Conservation (phyloP, 2,888 invertebrate species). For the Dendrolimus houi region DNA sequence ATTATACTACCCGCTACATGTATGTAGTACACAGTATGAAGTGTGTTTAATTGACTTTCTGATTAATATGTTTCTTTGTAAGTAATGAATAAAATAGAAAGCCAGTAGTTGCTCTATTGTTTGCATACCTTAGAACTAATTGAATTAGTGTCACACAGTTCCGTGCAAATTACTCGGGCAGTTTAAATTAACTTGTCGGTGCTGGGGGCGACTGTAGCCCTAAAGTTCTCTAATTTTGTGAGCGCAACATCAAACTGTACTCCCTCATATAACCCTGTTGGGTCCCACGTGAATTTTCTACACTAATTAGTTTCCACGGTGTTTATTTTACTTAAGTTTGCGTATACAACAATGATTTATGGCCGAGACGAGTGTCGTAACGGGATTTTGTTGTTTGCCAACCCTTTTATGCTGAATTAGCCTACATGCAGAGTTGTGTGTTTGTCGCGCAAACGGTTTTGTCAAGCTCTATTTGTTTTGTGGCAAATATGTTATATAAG, state of each 20-base stretch:
- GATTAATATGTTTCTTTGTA: no score
- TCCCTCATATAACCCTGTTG: conserved; percentile 64
- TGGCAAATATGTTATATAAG: background rate
- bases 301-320: conserved; percentile 69
- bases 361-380: conserved; percentile 34
- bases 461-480: background rate
- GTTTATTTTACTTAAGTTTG: conserved; percentile 70
- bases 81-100: background rate
- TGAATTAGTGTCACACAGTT: conserved; percentile 69
- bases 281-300: conserved; percentile 72
- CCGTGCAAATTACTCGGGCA: conserved; percentile 65
- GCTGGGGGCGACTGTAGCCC: conserved; percentile 63
- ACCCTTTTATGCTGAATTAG: conserved; percentile 14
- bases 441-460: background rate
- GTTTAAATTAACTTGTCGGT: conserved; percentile 73
- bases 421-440: background rate
- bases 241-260: conserved; percentile 72
- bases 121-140: conserved; percentile 64
- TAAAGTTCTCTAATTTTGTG: conserved; percentile 73
- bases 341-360: conserved; percentile 62
- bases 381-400: conserved; percentile 22
- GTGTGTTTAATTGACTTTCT: no score
- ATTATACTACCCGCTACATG: no score
- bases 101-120: conserved; percentile 21
- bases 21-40: no score